Evolutionary conservation across 2,113 vertebrate genomes (phyloP).

Genomic region (Phocoena sinus): DNA sequence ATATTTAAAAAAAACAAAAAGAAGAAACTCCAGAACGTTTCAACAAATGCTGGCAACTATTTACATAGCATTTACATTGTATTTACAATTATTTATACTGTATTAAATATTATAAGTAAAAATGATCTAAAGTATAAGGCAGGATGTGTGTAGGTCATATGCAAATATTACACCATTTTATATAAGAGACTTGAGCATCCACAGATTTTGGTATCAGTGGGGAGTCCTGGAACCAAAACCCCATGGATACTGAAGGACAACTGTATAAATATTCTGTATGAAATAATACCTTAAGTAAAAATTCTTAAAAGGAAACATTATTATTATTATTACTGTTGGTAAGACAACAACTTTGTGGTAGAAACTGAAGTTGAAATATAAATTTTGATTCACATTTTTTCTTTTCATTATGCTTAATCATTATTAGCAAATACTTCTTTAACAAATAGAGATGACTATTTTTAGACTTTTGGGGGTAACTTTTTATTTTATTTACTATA

Average conservation of each 20-base stretch:
- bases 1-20: background rate
- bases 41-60: background rate
- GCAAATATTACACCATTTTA: background rate
- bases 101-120: background rate
- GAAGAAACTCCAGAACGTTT: background rate
- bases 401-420: background rate
- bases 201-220: background rate
- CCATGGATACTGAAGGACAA: background rate
- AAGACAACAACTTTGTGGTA: background rate
- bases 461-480: background rate
- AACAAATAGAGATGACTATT: background rate
- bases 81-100: background rate
- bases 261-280: conserved; percentile 11
- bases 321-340: background rate
- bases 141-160: background rate
- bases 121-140: background rate
- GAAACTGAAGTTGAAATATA: conserved; percentile 27
- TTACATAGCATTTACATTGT: background rate
- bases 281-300: conserved; percentile 7
- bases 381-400: conserved; percentile 4
- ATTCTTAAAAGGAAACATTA: background rate
- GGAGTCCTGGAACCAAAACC: background rate
- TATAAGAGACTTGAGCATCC: background rate
- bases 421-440: background rate
- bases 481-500: background rate